Evolutionary conservation across 2,113 vertebrate genomes (phyloP).

Genomic region (Nycticorax nycticorax): DNA sequence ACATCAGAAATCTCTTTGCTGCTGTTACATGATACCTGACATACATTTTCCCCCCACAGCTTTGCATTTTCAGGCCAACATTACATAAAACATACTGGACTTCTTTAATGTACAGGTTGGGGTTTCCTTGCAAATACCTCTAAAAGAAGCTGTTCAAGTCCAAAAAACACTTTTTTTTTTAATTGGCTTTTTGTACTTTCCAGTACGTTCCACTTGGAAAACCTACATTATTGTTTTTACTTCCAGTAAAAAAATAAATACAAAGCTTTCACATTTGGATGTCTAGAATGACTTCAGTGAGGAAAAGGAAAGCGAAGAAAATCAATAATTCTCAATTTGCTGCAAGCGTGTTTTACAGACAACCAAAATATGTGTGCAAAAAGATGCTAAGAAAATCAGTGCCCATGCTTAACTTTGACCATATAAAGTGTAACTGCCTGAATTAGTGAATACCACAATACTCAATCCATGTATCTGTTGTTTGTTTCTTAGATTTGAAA

Average conservation of each 20-base stretch:
- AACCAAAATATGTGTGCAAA: neutral
- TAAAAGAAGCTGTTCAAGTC: neutral
- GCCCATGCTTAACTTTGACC: neutral
- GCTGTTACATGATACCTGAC: constrained; percentile 35
- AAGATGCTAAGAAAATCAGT: neutral
- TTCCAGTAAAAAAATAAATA: neutral
- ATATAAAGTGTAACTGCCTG: neutral
- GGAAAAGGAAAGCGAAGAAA: neutral
- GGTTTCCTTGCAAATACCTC: neutral
- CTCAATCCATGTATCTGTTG: neutral
- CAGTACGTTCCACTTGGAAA: neutral
- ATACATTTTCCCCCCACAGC: neutral
- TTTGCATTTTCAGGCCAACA: constrained; percentile 33
- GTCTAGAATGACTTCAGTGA: neutral
- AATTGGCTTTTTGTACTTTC: constrained; percentile 2
- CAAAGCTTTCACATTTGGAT: neutral
- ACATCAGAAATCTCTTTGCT: constrained; percentile 57
- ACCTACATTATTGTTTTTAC: neutral
- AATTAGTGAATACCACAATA: neutral
- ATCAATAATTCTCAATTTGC: neutral
- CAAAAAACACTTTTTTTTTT: neutral
- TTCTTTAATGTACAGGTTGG: neutral
- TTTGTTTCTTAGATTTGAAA: neutral
- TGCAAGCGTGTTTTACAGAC: neutral
- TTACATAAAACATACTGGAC: constrained; percentile 24